phyloP scores from a whole-genome alignment of 1,140 invertebrate species.

The Drosophila simulans region DNA sequence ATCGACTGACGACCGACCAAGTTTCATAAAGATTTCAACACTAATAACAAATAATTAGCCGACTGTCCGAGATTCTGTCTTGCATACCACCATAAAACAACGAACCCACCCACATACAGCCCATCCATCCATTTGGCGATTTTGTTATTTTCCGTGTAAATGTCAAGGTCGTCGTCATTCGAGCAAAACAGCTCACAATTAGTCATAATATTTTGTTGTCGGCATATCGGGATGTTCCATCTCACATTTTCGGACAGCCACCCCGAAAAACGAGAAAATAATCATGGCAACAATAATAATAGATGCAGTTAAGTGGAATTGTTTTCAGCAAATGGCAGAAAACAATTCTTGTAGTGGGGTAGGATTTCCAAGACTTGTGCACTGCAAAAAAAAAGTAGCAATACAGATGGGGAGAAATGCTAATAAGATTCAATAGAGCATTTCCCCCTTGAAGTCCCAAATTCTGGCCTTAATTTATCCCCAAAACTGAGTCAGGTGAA shows the following conservation, averaged over 20 bases:
- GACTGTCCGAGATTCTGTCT: slow-evolving; percentile 57
- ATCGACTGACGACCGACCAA: slow-evolving; percentile 34
- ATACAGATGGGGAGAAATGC: too few species aligned
- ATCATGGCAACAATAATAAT: slow-evolving; percentile 39
- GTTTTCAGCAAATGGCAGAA: neutral
- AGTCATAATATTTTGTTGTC: slow-evolving; percentile 48
- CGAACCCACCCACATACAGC: neutral
- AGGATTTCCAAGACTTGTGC: neutral
- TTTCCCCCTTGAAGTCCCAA: neutral
- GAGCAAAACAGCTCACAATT: slow-evolving; percentile 53
- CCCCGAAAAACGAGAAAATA: slow-evolving; percentile 17
- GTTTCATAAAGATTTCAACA: slow-evolving; percentile 76
- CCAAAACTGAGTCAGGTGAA: slow-evolving; percentile 40
- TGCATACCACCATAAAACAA: slow-evolving; percentile 18
- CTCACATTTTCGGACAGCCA: slow-evolving; percentile 43
- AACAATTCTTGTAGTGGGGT: slow-evolving; percentile 6
- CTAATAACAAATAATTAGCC: slow-evolving; percentile 81
- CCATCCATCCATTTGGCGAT: neutral
- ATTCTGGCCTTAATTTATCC: slow-evolving; percentile 19
- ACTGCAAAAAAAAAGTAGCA: neutral
- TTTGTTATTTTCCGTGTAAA: slow-evolving; percentile 23
- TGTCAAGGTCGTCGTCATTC: slow-evolving; percentile 47
- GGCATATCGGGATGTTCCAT: slow-evolving; percentile 42
- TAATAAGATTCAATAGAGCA: neutral
- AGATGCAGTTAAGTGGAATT: slow-evolving; percentile 51